Base-by-base conservation (phyloP, 2,113 vertebrate species). In the Phocoena phocoena region DNA sequence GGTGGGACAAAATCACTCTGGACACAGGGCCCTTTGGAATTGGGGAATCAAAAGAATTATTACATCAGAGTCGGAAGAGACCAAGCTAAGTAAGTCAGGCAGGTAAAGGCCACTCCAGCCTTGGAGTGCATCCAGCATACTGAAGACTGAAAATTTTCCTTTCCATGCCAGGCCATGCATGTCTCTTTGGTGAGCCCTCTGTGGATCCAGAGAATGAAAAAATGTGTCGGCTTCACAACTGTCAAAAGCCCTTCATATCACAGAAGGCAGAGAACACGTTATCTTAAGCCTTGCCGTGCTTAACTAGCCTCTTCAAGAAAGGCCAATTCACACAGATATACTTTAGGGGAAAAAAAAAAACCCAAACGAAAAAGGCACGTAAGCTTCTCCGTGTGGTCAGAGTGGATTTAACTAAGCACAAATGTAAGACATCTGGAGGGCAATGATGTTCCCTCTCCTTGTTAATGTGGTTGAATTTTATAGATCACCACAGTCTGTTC, bases 121-220 rank as follows among this genome's bases (percentile, higher is more conserved):
- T 11, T 18, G 79, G 26, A 67, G 28, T 33, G 20, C 7, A 6
- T 11, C 31, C 15, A 50, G 21, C 2, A 26, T 58, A 41, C 76
- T 36, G 53, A 55, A 80, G n/a, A 14, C 47, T 50, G 63, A 41
- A 68, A 62, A 20, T 5, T 23, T 68, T 20, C 50, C 53, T 68
- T 33, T 20, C 44, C 26, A 1, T 7, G 2, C 31, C 11, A 14
- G 38, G 5, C 55, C 4, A 5, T 1, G 11, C 4, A 2, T 5
- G 11, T 36, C 60, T 97, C 14, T 15, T 31, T 15, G 17, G n/a
- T 3, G 13, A 90, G 10, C 70, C 53, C 33, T 58, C 21, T n/a
- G 21, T 18, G 50, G 41, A 85, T 41, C 33, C 55, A 36, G 65
- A 36, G 38, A 70, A 70, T 76, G 36, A 88, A 26, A 6, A 55